Evolutionary conservation across 2,888 invertebrate species (phyloP).

Genomic region (Ctena decussata): DNA sequence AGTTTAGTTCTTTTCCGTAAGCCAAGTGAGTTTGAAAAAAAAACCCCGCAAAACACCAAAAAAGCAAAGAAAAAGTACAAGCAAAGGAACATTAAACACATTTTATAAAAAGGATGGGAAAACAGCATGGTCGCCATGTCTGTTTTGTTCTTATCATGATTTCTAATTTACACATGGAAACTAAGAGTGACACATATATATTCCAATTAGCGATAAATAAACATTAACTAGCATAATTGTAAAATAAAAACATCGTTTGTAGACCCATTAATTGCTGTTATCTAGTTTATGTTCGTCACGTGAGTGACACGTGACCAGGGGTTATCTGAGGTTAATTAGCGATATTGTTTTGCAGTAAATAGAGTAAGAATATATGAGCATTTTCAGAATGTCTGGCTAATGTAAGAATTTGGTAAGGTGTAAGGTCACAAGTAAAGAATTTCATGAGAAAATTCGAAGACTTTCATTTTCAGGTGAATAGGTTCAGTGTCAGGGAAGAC

Average conservation of each 20-base stretch:
- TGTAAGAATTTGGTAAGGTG: neutral
- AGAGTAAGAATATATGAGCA: neutral
- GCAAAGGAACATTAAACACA: too few relatives aligned
- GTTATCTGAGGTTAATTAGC: slow-evolving; percentile 50
- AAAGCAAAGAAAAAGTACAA: too few relatives aligned
- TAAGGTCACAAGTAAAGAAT: neutral
- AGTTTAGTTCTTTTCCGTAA: too few relatives aligned
- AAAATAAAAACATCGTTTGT: slow-evolving; percentile 4
- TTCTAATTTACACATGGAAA: neutral
- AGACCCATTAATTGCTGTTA: slow-evolving; percentile 3
- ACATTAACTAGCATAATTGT: neutral
- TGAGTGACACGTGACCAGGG: slow-evolving; percentile 14
- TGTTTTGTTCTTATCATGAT: neutral
- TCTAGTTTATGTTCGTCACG: slow-evolving; percentile 15
- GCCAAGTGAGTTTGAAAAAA: too few relatives aligned
- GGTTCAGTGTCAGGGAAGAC: too few relatives aligned
- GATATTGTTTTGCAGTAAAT: slow-evolving; percentile 32
- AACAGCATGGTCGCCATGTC: neutral
- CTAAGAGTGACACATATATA: neutral
- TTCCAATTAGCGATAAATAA: slow-evolving; percentile 4
- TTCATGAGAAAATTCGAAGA: neutral
- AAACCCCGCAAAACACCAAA: too few relatives aligned
- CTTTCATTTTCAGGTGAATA: neutral
- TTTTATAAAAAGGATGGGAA: too few relatives aligned
- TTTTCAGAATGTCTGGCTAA: neutral